Base-by-base conservation (phyloP, 2,113 vertebrate species). In the Oryzias javanicus region DNA sequence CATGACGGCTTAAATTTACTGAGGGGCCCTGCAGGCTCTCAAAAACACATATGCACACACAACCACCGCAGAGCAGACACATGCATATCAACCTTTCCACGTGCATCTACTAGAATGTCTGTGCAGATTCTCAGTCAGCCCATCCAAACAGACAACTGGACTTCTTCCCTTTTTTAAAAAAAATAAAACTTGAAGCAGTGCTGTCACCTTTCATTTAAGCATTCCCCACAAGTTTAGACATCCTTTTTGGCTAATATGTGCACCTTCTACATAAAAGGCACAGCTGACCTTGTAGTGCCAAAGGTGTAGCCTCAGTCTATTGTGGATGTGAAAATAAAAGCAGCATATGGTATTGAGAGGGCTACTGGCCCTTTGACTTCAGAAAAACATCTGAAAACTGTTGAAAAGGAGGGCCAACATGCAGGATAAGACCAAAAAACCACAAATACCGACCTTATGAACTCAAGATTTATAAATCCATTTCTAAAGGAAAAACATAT, bases 1-100 rank as follows among this genome's bases (percentile, higher is more conserved):
- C 86, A 80, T 84, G 86, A 80, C 86, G 77, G 72, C 74, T 65
- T 74, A 55, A 52, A 87, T 85, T 83, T 80, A 88, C 72, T 8
- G 44, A 76, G 73, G 67, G 73, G 60, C 53, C 22, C 73, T 52
- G 65, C 70, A 56, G 69, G 60, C 47, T 55, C 49, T 35, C 44
- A 41, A 56, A 70, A 60, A 75, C 55, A 73, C 64, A 19, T 0
- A 64, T 45, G 44, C 53, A 48, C 45, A 27, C 20, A 25, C 0
- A 57, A 20, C 27, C 65, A 69, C 19, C 29, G 51, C 14, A 59
- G 54, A 40, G 49, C 16, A n/a, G 16, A 55, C 22, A 52, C 10
- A 48, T 52, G 24, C 53, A 54, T 45, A 49, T 20, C 63, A 46
- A 60, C 22, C 63, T 48, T 25, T 58, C 22, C 42, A 46, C 41